Evolutionary conservation across 2,888 invertebrate genomes (phyloP).

Genomic region (Mesorhabditis spiculigera): DNA sequence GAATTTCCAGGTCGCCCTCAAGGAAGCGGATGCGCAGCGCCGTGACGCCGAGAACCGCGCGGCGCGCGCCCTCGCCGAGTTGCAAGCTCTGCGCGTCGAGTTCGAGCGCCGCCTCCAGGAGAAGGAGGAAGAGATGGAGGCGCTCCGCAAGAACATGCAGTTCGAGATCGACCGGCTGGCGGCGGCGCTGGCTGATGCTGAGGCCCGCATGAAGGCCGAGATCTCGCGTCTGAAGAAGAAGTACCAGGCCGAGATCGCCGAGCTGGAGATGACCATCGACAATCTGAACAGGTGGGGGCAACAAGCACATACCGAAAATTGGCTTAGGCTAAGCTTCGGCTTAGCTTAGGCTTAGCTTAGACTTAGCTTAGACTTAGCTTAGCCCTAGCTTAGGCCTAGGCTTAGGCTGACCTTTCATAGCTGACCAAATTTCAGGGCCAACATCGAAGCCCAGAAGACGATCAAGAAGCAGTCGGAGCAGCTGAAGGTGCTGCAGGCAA

Average conservation of each 20-base stretch:
- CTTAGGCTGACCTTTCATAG: background rate
- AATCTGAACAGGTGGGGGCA: conserved; percentile 74
- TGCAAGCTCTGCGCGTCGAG: conserved; percentile 89
- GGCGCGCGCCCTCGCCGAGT: conserved; percentile 85
- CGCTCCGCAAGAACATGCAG: conserved; percentile 85
- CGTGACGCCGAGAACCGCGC: conserved; percentile 94
- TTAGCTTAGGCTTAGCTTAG: too few species aligned
- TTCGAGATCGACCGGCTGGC: conserved; percentile 94
- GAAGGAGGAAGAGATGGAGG: conserved; percentile 95
- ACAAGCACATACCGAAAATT: too few species aligned
- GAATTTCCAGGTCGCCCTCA: conserved; percentile 56
- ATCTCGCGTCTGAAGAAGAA: conserved; percentile 97
- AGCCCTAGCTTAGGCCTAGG: background rate
- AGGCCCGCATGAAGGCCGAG: conserved; percentile 89
- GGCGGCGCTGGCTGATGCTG: conserved; percentile 94
- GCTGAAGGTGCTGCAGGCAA: conserved; percentile 79
- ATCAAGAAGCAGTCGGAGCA: conserved; percentile 94
- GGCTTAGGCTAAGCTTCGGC: too few species aligned
- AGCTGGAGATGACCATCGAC: conserved; percentile 91
- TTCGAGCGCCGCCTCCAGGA: conserved; percentile 92
- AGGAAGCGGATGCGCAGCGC: conserved; percentile 91
- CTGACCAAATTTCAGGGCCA: conserved; percentile 72
- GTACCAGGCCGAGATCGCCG: conserved; percentile 93
- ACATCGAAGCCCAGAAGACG: conserved; percentile 92
- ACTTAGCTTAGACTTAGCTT: too few species aligned